A percentile compares a stretch with the other conserved stretches of the same genome.
Evolutionary conservation across 2,888 invertebrate genomes (phyloP).

Genomic region (Apamea sordens): DNA sequence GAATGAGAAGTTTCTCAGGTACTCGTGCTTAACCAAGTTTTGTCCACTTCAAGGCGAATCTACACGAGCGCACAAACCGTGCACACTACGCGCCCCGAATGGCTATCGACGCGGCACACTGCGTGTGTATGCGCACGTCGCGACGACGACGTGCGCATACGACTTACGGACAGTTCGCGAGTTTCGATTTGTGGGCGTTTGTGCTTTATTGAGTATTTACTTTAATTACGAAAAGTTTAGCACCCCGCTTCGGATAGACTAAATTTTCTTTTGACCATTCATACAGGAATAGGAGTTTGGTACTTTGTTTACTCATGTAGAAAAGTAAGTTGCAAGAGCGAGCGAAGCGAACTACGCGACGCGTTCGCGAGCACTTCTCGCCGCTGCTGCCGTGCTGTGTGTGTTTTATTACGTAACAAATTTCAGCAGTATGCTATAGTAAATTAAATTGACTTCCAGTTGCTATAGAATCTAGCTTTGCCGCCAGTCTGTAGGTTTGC

Average conservation of each 20-base stretch:
- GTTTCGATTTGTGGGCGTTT: neutral
- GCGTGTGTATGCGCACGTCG: neutral
- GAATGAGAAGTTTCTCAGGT: neutral
- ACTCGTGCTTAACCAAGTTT: neutral
- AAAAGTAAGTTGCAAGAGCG: neutral
- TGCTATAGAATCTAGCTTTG: no score
- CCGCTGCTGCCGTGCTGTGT: no score
- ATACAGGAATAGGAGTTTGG: neutral
- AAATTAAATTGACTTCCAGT: no score
- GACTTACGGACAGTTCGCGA: neutral
- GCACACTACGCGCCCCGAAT: no score
- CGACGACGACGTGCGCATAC: no score
- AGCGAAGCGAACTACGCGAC: neutral
- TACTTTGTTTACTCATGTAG: neutral
- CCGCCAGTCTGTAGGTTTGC: no score
- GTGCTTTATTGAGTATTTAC: neutral
- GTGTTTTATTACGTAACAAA: no score
- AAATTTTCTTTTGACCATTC: neutral
- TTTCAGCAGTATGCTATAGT: no score
- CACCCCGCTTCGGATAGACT: neutral
- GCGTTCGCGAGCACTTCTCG: no score
- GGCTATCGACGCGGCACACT: no score
- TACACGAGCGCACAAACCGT: neutral
- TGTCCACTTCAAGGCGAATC: neutral
- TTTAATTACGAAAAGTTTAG: neutral